Evolutionary conservation across 1,140 invertebrate genomes (phyloP), one percentile per base, ranked within the genome.

Genomic region (Cydia pomonella): DNA sequence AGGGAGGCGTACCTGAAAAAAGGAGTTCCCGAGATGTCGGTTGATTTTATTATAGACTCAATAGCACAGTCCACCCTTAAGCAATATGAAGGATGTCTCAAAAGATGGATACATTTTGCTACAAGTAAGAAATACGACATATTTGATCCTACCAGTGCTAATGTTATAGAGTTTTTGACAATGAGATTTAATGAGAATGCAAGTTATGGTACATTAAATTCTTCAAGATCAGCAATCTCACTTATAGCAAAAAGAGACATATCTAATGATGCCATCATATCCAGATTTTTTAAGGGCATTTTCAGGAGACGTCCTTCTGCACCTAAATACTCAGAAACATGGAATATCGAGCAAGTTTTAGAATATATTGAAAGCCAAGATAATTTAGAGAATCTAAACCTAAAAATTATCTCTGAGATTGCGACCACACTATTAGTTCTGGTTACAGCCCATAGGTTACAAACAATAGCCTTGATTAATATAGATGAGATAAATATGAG

Each of bases 221-320:
- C 50, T 53, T 53, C 50, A 53, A 53, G 50, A 53, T 53, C 50
- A 53, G 50, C 50, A 53, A 53, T 53, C 50, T 53, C 50, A 53
- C 50, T 53, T 2, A 53, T 53, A 53, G 50, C 50, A 53, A 53
- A 53, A 53, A 53, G 50, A 16, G 50, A 53, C 18, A 53, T 53
- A 53, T 53, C 50, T n/a, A 53, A 53, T 53, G 50, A 53, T 53
- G 50, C 18, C 4, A 53, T 53, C n/a, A 53, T 53, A 53, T 53
- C 50, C 18, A 53, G 50, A 53, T 53, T 53, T 53, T 53, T 53
- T 21, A 53, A 53, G 50, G 50, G 50, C 50, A 53, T 53, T 53
- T 53, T n/a, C 50, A 53, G 50, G 13, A 53, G 50, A 53, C 50
- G 50, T 13, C 50, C 50, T 53, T 16, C 50, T 53, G 18, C 16